Percentiles rank a stretch among this genome's conserved stretches.
Evolutionary conservation across 2,797 vertebrate species (phyloP).

Genomic region (Garrulus glandarius): DNA sequence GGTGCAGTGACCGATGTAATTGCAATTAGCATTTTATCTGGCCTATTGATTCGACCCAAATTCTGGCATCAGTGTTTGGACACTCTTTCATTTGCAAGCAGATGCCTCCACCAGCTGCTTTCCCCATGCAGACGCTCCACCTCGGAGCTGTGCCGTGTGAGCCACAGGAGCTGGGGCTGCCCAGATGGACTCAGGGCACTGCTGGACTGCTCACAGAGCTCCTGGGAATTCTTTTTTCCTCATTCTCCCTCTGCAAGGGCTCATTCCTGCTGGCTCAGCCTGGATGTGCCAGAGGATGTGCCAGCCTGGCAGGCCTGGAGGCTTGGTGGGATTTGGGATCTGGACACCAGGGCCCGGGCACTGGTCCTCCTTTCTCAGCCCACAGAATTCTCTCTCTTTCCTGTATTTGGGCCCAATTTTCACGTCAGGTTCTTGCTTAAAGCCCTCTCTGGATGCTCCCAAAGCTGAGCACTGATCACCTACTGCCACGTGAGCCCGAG

Average conservation of each 20-base stretch:
- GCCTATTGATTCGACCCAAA: neutral
- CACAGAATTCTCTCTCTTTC: neutral
- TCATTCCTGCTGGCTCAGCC: neutral
- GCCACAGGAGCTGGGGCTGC: neutral
- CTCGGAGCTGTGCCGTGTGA: neutral
- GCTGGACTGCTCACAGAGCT: neutral
- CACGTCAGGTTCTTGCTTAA: neutral
- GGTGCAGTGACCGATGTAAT: neutral
- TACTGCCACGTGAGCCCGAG: neutral
- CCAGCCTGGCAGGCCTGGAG: neutral
- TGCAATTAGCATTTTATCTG: constrained; percentile 61
- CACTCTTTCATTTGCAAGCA: constrained; percentile 29
- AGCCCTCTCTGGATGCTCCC: neutral
- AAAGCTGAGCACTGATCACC: neutral
- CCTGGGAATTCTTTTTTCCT: neutral
- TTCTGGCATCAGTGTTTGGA: constrained; percentile 16
- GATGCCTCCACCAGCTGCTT: constrained; percentile 29
- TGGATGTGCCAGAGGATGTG: neutral
- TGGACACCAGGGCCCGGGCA: neutral
- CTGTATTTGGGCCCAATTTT: neutral
- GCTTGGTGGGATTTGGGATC: neutral
- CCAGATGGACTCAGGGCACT: neutral
- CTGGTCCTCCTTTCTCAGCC: neutral
- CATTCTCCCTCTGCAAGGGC: neutral
- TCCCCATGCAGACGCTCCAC: neutral